These are phyloP conservation scores for Pandion haliaetus DNA, from an alignment of 2,113 vertebrate species.

Conservation along the genomic window DNA sequence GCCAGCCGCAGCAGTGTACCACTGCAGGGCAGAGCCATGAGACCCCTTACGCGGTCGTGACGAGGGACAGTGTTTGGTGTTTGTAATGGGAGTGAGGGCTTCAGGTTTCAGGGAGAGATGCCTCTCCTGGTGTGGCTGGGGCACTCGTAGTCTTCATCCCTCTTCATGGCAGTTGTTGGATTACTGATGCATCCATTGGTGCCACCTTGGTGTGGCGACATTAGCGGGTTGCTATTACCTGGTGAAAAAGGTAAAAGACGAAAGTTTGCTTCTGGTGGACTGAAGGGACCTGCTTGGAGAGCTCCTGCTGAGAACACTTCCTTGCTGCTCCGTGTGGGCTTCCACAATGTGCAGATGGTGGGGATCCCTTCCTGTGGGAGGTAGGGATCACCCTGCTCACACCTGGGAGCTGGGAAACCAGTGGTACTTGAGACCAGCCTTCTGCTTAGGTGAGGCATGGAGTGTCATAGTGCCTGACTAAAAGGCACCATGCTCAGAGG, in stretches of 20 bases:
- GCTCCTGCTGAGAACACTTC: neutral
- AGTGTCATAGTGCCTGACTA: accelerated
- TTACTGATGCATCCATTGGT: neutral
- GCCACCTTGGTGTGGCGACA: accelerated
- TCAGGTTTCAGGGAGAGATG: accelerated
- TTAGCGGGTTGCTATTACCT: accelerated
- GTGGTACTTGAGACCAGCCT: neutral
- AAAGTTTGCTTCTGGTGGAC: neutral
- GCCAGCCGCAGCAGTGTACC: too few relatives aligned
- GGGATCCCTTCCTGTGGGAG: accelerated
- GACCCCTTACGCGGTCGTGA: accelerated
- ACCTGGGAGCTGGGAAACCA: accelerated
- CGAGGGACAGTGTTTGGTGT: accelerated
- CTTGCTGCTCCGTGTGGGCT: accelerated
- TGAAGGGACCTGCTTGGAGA: neutral
- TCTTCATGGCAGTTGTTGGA: accelerated
- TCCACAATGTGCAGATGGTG: accelerated
- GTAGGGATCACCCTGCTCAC: accelerated
- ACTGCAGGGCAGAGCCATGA: accelerated
- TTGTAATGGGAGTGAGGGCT: accelerated
- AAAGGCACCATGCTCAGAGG: accelerated
- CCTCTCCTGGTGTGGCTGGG: accelerated
- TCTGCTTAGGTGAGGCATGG: neutral
- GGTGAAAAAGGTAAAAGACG: neutral
- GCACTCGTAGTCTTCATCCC: accelerated